phyloP scores from a whole-genome alignment of 2,113 vertebrate species.

The Acrocephalus arundinaceus region DNA sequence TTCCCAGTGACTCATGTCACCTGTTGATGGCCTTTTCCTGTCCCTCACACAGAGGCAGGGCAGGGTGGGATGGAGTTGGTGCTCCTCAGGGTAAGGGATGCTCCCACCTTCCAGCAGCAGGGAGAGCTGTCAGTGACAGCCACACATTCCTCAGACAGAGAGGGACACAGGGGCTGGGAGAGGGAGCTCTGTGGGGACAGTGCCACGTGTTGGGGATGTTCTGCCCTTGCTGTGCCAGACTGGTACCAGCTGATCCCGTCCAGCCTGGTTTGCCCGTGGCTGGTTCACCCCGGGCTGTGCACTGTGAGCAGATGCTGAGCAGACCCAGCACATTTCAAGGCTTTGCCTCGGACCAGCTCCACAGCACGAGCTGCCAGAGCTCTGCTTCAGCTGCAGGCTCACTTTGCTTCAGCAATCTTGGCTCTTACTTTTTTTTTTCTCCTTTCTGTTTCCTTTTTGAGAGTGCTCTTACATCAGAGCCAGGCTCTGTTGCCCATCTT shows the following conservation, averaged over 20 bases:
- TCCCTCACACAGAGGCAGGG: neutral
- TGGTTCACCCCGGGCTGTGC: neutral
- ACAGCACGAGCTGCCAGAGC: neutral
- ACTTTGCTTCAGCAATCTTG: neutral
- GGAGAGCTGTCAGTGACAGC: neutral
- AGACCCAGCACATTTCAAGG: accelerated
- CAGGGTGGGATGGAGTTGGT: neutral
- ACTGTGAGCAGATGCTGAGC: accelerated
- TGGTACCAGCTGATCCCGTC: neutral
- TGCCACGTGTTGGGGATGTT: accelerated
- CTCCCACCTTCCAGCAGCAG: neutral
- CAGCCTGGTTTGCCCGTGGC: neutral
- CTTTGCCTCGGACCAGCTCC: accelerated
- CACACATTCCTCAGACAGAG: accelerated
- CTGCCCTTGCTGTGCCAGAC: neutral
- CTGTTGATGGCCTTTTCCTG: conserved; percentile 2
- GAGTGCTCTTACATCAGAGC: neutral
- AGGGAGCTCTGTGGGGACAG: neutral
- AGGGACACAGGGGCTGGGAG: neutral
- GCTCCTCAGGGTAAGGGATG: neutral
- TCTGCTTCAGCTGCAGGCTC: neutral
- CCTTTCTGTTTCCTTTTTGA: neutral
- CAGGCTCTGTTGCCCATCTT: neutral
- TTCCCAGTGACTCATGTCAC: conserved; percentile 57
- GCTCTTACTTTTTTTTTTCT: neutral